Evolutionary conservation across 2,888 invertebrate genomes (phyloP), one percentile per base, ranked within the genome.

Genomic region (Athalia rosae): DNA sequence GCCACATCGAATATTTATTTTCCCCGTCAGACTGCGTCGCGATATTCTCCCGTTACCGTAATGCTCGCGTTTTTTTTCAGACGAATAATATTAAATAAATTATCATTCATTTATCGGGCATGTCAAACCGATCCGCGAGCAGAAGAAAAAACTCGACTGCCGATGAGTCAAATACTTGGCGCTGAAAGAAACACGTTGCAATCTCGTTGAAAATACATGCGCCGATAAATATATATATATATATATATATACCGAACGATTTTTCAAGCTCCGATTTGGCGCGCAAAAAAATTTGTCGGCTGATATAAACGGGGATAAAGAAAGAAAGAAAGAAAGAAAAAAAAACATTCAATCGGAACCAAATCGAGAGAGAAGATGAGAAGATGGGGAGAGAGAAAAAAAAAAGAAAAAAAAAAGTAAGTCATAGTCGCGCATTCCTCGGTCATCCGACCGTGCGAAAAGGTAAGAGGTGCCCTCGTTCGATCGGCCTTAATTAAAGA

Each of bases 11-110:
- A 0, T 45, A 28, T 28, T 28, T 28, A 28, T 28, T 28, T 28
- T 28, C 28, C 28, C 28, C 28, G 28, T 28, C 28, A 28, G 28
- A 28, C 28, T 28, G 28, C 28, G 28, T 28, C 28, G 28, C 28
- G 28, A 28, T 28, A 28, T 28, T 28, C 28, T 28, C 28, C 28
- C 28, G 28, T 28, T 28, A 28, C 28, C 47, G 47, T 64, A n/a
- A 58, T 43, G 62, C 9, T 50, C 50, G 41, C 50, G 9, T 50
- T 28, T 50, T 50, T 8, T 59, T 59, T 28, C 53, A 28, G 48
- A 28, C 4, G 50, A 28, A 67, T 67, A 15, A 11, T 50, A 67
- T 50, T 67, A 67, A 50, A 67, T 67, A 67, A 67, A 67, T 67
- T 48, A 67, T 28, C 28, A 67, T 50, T 67, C 67, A 28, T 9